Base-by-base conservation (phyloP, 2,797 vertebrate genomes). In the Psittacula derbiana region DNA sequence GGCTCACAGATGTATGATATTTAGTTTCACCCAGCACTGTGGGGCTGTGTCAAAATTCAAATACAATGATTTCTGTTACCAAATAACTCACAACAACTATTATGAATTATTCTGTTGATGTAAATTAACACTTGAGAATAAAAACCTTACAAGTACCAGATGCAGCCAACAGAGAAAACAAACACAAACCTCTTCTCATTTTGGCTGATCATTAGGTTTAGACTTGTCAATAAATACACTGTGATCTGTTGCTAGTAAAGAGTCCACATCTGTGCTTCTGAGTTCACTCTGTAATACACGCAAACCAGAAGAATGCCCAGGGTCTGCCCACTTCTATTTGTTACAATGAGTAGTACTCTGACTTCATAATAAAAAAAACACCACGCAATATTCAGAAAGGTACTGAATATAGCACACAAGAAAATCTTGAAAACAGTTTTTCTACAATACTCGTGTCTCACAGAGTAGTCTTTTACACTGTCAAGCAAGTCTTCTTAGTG, bases 81-180 rank as follows among this genome's bases (percentile, higher is more conserved):
- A 85, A 86, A 83, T 82, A 88, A 80, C 47, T 87, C 31, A 58
- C 11, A 94, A 83, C 57, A 97, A 80, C 41, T 92, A 76, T 82
- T 80, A 83, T 40, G 55, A 85, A 89, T 95, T 92, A 90, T 85
- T 94, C 44, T 76, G 50, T 90, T 95, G 81, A 20, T 80, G 36
- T 71, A 88, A 90, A 73, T 85, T 92, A 93, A 76, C 84, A 72
- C 49, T 93, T 81, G 47, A 83, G 15, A 85, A 72, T 76, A 55
- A 90, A 80, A 85, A 65, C 31, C 31, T 89, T 86, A 53, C 33
- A 62, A 94, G 28, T 57, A 93, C n/a, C 89, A 93, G 92, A 93
- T 94, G 93, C 78, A 94, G 44, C 21, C 47, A 92, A 61, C 38
- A 79, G 50, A 84, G 28, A 85, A 90, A 93, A 71, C 12, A 81